Evolutionary conservation across 2,797 vertebrate species (phyloP).

Genomic region (Danio jaintianensis): DNA sequence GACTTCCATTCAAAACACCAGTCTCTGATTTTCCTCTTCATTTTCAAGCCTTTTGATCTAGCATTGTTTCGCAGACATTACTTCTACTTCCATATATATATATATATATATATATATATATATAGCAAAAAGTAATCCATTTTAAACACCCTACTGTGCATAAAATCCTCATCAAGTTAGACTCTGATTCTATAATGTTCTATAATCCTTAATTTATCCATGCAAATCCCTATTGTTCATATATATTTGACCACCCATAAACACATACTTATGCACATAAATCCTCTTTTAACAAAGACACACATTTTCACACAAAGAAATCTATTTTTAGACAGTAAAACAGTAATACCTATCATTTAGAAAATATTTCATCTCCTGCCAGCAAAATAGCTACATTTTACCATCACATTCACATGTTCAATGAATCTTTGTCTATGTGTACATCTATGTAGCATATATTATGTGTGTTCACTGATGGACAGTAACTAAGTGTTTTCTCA

Average conservation of each 20-base stretch:
- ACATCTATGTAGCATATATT: no score
- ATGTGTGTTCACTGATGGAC: no score
- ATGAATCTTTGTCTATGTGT: no score
- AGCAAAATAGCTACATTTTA: not conserved
- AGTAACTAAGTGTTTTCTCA: no score
- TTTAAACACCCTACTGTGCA: not conserved
- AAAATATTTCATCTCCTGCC: not conserved
- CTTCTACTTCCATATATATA: not conserved
- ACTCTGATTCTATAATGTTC: not conserved
- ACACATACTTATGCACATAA: not conserved
- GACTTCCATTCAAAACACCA: slow-evolving; percentile 16
- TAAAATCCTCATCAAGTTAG: not conserved
- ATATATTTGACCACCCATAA: not conserved
- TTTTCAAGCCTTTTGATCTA: not conserved
- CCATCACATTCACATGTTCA: not conserved
- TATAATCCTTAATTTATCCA: not conserved
- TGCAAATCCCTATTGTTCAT: slow-evolving; percentile 2
- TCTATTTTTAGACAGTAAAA: not conserved
- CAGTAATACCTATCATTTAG: not conserved
- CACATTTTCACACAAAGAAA: not conserved
- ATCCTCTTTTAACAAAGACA: not conserved
- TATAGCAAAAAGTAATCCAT: not conserved
- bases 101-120: no score
- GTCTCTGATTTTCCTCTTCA: not conserved
- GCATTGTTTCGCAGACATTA: not conserved